Base-by-base conservation (phyloP, 2,113 vertebrate genomes). In the Sebastes schlegelii region DNA sequence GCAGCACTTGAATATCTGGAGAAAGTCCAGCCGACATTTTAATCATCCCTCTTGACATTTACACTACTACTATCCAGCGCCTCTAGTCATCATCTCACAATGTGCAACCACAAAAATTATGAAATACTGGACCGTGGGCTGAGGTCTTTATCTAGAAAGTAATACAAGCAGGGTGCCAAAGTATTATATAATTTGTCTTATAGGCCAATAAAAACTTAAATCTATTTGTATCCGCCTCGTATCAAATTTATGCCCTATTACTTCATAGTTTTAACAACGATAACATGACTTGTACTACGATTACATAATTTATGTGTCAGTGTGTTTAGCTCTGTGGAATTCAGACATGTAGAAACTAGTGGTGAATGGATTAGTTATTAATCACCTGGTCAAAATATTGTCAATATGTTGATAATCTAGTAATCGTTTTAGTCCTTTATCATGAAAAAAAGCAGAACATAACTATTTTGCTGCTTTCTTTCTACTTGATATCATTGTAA, bases 11-110 rank as follows among this genome's bases (percentile, higher is more conserved):
- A 54, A 46, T 72, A 48, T 86, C 57, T 74, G 48, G 62, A 67
- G 64, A 54, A 73, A 72, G 45, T 76, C 21, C 46, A 72, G 12
- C 58, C 65, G 60, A 66, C 64, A 54, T 83, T 88, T 87, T 79
- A 65, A 87, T 85, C 45, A 70, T 71, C 63, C 54, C 49, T 62
- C 60, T 67, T 78, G 83, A 82, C 83, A 77, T 88, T 88, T 87
- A 6, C 54, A 42, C 11, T 16, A 19, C 75, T 82, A 76, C 64
- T 48, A 73, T n/a, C 72, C 85, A 88, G 77, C 12, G 3, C 6
- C 2, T 64, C 8, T 74, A 54, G 58, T 63, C 76, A 63, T 49
- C 46, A 19, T 49, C 8, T 76, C 46, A 34, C 54, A 67, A 69
- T 14, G 43, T 60, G 83, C 43, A 43, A 57, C 57, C 26, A 68